Base-by-base conservation (phyloP, 1,140 invertebrate species). In the Andricus grossulariae region DNA sequence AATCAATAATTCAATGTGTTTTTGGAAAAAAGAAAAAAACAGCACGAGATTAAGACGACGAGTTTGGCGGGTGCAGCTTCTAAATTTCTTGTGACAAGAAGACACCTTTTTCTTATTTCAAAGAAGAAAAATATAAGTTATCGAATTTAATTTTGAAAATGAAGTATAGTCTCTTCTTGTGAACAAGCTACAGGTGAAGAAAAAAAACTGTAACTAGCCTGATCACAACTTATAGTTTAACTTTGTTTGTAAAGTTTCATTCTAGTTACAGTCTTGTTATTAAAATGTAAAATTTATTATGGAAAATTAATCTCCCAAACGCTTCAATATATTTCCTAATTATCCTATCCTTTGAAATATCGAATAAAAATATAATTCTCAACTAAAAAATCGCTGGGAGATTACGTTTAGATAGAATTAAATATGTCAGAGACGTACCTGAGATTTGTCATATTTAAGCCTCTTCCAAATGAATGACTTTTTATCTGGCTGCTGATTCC, bases 381-480 rank as follows among this genome's bases (percentile, higher is more conserved):
- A 32, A 32, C 25, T 32, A 32, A 32, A 32, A 32, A 32, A 32
- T 32, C 4, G 25, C 25, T 32, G 5, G 25, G 25, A 25, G 25
- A 32, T 32, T 32, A 5, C 5, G 25, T 32, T 32, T 32, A 32
- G 25, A 32, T 32, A 32, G 2, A 32, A 25, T 1, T 25, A 25
- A 32, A 70, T 32, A 74, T 70, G 77, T 15, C 72, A 66, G 39
- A 52, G 76, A 81, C 83, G 39, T 91, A 94, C 94, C 92, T 94
- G 93, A 19, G 93, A 93, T 87, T 94, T 95, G 84, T 95, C 94
- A 87, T 95, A 95, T 86, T 94, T 94, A 45, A 95, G 92, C 77
- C 94, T 91, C 84, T 94, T 94, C 94, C 94, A 95, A 49, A 94
- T 93, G 77, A 93, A 94, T 11, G 93, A 92, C 77, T 93, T 94